A percentile compares a stretch with the other conserved stretches of the same genome.
phyloP scores from a whole-genome alignment of 2,113 vertebrate genomes.

The Paradisaea rubra region DNA sequence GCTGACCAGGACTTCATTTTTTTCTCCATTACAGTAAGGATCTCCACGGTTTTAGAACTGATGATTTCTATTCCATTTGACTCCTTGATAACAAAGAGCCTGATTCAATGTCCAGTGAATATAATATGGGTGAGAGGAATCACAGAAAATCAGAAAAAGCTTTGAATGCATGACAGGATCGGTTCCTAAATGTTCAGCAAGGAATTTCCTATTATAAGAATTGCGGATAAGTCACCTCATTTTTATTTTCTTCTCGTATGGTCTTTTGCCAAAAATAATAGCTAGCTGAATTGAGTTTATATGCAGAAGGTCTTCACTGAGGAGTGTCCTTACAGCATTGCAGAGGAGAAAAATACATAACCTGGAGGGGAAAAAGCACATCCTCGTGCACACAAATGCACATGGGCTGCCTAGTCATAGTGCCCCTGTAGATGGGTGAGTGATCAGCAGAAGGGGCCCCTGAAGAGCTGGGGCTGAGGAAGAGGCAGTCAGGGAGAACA shows the following conservation, averaged over 20 bases:
- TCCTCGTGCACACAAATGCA: too few relatives aligned
- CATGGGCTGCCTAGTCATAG: accelerated
- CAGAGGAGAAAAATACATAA: background rate
- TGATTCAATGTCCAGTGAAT: background rate
- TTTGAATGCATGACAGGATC: background rate
- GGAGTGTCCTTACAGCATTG: background rate
- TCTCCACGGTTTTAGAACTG: background rate
- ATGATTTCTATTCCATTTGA: background rate
- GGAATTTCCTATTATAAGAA: background rate
- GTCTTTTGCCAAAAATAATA: background rate
- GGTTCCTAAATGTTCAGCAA: background rate
- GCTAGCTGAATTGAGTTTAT: background rate
- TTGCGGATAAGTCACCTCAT: background rate
- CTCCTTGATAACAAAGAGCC: background rate
- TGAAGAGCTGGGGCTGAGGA: background rate
- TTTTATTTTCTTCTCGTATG: background rate
- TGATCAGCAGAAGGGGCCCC: background rate
- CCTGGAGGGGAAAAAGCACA: background rate
- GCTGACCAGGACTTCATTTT: background rate
- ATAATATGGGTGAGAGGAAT: background rate
- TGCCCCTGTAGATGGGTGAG: background rate
- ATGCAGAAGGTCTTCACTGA: background rate
- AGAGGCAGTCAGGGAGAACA: background rate
- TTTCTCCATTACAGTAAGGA: background rate
- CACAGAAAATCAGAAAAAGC: background rate